These are phyloP conservation scores for Clarias pachynema DNA, from an alignment of 2,797 vertebrate genomes.

Conservation along the genomic window DNA sequence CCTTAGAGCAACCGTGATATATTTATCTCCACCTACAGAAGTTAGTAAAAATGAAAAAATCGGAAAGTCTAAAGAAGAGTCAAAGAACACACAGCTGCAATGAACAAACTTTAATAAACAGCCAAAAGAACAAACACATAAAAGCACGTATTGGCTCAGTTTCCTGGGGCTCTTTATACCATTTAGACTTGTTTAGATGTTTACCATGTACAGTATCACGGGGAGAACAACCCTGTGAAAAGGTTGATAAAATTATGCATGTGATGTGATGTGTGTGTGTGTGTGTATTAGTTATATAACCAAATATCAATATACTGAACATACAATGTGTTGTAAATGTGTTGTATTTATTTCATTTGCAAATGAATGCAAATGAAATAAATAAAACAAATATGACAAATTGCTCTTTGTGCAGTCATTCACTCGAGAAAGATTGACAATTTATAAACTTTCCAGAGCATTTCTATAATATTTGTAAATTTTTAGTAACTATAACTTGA, in stretches of 20 bases:
- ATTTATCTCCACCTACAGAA: slow-evolving; percentile 41
- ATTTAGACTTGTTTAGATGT: slow-evolving; percentile 26
- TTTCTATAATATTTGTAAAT: too few relatives aligned
- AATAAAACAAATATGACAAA: background rate
- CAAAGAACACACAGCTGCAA: slow-evolving; percentile 15
- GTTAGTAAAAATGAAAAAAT: slow-evolving; percentile 13
- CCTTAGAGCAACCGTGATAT: background rate
- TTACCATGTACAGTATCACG: background rate
- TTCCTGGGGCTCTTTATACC: slow-evolving; percentile 31
- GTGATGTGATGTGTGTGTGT: background rate
- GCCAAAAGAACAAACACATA: slow-evolving; percentile 18
- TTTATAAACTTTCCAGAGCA: too few relatives aligned
- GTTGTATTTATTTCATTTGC: too few relatives aligned
- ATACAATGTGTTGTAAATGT: background rate
- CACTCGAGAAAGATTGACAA: background rate
- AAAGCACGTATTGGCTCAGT: background rate
- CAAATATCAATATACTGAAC: background rate
- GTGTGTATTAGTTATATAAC: background rate
- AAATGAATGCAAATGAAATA: background rate
- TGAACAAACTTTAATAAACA: slow-evolving; percentile 32
- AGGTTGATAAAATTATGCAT: background rate
- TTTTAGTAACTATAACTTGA: too few relatives aligned
- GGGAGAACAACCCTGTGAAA: background rate
- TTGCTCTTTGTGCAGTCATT: background rate
- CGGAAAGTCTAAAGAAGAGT: background rate